phyloP scores from a whole-genome alignment of 2,797 vertebrate species.

The Amniataba percoides region DNA sequence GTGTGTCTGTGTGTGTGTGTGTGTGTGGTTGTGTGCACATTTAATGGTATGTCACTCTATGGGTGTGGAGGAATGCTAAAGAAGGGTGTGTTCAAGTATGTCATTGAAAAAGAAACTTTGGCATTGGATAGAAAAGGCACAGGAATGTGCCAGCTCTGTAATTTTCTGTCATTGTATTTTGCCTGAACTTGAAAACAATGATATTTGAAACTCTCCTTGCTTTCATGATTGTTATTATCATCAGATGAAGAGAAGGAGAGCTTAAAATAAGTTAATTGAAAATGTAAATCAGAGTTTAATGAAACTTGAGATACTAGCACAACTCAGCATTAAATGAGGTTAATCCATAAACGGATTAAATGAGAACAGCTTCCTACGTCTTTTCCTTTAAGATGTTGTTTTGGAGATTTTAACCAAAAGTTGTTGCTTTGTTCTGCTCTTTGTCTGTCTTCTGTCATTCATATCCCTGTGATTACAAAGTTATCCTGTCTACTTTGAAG shows the following conservation, averaged over 20 bases:
- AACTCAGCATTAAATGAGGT: background rate
- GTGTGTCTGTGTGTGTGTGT: background rate
- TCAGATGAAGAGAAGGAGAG: background rate
- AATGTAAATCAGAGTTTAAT: conserved; percentile 7
- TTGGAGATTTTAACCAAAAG: conserved; percentile 27
- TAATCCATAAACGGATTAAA: background rate
- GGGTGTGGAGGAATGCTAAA: conserved; percentile 35
- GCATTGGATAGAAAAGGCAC: conserved; percentile 11
- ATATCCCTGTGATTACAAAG: conserved; percentile 58
- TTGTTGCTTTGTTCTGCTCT: conserved; percentile 45
- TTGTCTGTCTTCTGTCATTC: conserved; percentile 41
- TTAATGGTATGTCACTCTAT: conserved; percentile 32
- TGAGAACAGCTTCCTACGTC: background rate
- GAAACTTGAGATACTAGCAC: conserved; percentile 5
- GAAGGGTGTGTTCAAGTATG: conserved; percentile 42
- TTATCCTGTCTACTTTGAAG: conserved; percentile 39
- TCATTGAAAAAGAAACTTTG: conserved; percentile 41
- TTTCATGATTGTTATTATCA: background rate
- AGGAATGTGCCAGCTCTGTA: conserved; percentile 44
- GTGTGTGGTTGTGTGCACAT: conserved; percentile 1
- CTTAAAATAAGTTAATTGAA: background rate
- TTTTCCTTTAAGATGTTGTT: conserved; percentile 16
- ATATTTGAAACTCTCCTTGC: conserved; percentile 11
- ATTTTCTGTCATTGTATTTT: conserved; percentile 40
- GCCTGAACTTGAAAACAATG: conserved; percentile 22